Evolutionary conservation across 2,888 invertebrate species (phyloP), one percentile per base, ranked within the genome.

Genomic region (Muscina levida): DNA sequence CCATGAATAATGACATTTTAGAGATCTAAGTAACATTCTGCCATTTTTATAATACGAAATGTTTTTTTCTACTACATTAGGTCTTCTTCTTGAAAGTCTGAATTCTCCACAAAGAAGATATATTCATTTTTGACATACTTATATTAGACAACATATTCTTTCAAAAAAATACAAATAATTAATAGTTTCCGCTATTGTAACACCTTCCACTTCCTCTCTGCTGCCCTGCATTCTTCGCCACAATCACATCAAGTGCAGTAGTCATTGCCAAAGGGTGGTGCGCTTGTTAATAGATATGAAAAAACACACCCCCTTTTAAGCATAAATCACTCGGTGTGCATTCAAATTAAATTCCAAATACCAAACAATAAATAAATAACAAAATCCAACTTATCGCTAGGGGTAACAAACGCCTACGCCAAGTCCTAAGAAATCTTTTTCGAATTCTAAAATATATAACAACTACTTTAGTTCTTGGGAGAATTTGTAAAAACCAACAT

Each of bases 401-500:
- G 62, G 62, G 62, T 62, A 62, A 62, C 62, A 62, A 42, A 53
- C 24, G 13, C 24, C 11, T 24, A 22, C 17, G 24, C 22, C 19
- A 62, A n/a, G n/a, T n/a, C n/a, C n/a, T n/a, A n/a, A n/a, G n/a
- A n/a, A 62, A 42, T 42, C 59, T 8, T 31, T 62, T 22, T n/a
- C n/a, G 13, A 53, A 53, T 53, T 24, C 53, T 13, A 53, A 53
- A 53, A 53, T 53, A 46, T 15, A 2, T 46, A n/a, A 2, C 15
- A 70, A 74, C 15, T 37, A 79, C 67, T 75, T 72, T 59, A 62
- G 51, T 44, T 42, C 57, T 11, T n/a, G 15, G 37, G 31, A 66
- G 51, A 70, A 57, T 59, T 46, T 48, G 11, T 11, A 65, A 57
- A 31, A 48, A 48, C 46, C 17, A 72, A 62, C 51, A 62, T 72